Percentiles rank a stretch among this genome's conserved stretches.
Conservation (phyloP, 2,113 vertebrate species). For the Ifrita kowaldi region DNA sequence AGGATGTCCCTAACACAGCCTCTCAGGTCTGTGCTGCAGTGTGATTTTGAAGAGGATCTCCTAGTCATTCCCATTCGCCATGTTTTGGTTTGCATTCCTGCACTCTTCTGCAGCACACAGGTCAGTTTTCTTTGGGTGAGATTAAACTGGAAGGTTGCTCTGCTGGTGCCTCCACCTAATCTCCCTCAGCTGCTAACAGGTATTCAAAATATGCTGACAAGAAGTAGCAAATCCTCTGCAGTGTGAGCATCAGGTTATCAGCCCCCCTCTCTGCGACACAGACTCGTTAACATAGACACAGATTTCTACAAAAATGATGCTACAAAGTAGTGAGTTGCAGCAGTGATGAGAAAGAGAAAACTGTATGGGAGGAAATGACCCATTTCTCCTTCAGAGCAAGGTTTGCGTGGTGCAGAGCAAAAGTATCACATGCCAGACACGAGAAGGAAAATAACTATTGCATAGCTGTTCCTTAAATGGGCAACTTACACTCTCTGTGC, state of each 20-base stretch:
- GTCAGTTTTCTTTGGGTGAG: background rate
- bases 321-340: background rate
- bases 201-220: background rate
- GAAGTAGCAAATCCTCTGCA: background rate
- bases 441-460: background rate
- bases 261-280: background rate
- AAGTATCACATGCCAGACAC: background rate
- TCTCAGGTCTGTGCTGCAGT: background rate
- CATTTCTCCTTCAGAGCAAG: background rate
- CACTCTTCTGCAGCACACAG: background rate
- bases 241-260: background rate
- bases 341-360: background rate
- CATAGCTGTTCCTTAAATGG: background rate
- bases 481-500: background rate
- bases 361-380: background rate
- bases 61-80: background rate
- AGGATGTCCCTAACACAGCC: background rate
- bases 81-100: background rate
- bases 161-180: background rate
- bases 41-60: background rate
- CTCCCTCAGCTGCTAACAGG: accelerated
- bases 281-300: background rate
- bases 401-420: background rate
- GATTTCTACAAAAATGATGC: background rate
- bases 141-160: background rate